phyloP scores from a whole-genome alignment of 2,888 invertebrate species.

The Cerastoderma edule region DNA sequence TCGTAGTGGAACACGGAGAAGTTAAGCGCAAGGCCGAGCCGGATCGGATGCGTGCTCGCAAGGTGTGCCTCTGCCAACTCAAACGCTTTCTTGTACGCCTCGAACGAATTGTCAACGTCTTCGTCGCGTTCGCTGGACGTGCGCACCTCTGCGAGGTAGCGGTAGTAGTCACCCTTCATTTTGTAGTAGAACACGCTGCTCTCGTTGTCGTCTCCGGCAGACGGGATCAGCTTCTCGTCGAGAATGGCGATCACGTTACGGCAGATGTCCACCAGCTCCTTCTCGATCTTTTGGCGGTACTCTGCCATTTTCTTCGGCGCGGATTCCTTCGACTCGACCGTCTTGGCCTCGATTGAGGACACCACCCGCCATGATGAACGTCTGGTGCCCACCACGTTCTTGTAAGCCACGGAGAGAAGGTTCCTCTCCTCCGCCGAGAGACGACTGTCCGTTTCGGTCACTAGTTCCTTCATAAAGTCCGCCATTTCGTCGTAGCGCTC shows the following conservation, averaged over 20 bases:
- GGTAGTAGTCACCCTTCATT: slow-evolving; percentile 99
- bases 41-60: slow-evolving; percentile 99
- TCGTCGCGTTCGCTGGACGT: slow-evolving; percentile 89
- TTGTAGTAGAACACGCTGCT: slow-evolving; percentile 99
- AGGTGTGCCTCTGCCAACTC: slow-evolving; percentile 99
- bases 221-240: slow-evolving; percentile 98
- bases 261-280: slow-evolving; percentile 99
- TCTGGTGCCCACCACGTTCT: slow-evolving; percentile 99
- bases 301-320: slow-evolving; percentile 84
- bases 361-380: slow-evolving; percentile 97
- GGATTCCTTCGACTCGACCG: background rate
- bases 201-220: slow-evolving; percentile 91
- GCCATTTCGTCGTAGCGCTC: slow-evolving; percentile 99
- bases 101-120: slow-evolving; percentile 86
- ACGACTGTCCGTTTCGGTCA: slow-evolving; percentile 89
- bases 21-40: slow-evolving; percentile 99
- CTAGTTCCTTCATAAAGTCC: slow-evolving; percentile 90
- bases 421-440: slow-evolving; percentile 99
- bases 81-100: slow-evolving; percentile 99
- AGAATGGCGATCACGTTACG: slow-evolving; percentile 98
- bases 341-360: slow-evolving; percentile 43
- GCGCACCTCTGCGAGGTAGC: slow-evolving; percentile 99
- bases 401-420: slow-evolving; percentile 98
- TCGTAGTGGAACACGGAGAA: slow-evolving; percentile 99
- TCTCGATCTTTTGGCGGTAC: slow-evolving; percentile 99